Evolutionary conservation across 2,888 invertebrate genomes (phyloP).

Genomic region (Drosophila anomalipes): DNA sequence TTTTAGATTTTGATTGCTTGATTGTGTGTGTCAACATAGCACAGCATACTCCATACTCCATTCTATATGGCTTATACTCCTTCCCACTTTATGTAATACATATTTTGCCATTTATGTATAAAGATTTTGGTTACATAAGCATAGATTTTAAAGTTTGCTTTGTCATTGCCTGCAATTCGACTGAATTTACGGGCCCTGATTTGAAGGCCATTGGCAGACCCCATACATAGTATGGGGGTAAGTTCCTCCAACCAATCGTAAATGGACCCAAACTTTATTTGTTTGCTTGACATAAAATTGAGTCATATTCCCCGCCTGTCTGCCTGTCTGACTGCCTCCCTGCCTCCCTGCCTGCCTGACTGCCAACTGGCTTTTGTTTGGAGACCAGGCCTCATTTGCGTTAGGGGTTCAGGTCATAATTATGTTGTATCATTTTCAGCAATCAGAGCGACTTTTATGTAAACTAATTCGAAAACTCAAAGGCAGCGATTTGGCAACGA

Average conservation of each 20-base stretch:
- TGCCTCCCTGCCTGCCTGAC: neutral
- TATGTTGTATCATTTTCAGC: conserved; percentile 76
- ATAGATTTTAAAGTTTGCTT: conserved; percentile 53
- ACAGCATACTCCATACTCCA: neutral
- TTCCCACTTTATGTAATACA: conserved; percentile 8
- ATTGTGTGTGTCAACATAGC: conserved; percentile 77
- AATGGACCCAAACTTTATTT: conserved; percentile 23
- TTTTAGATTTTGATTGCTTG: conserved; percentile 83
- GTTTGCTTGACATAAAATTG: conserved; percentile 65
- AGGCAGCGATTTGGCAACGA: conserved; percentile 40
- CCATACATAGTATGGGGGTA: neutral
- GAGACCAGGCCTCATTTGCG: conserved; percentile 27
- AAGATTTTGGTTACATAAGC: conserved; percentile 53
- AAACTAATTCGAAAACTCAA: conserved; percentile 51
- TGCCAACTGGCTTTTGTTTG: conserved; percentile 36
- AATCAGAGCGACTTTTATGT: conserved; percentile 66
- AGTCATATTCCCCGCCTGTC: conserved; percentile 1
- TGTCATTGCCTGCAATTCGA: conserved; percentile 45
- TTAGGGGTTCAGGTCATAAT: conserved; percentile 49
- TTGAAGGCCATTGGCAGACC: conserved; percentile 33
- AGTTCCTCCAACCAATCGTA: neutral
- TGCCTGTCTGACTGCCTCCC: neutral
- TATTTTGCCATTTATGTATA: conserved; percentile 18
- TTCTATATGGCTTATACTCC: neutral
- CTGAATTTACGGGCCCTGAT: conserved; percentile 51